These are phyloP conservation scores for Leucosticte australis DNA, from an alignment of 2,113 vertebrate species.

Conservation along the genomic window DNA sequence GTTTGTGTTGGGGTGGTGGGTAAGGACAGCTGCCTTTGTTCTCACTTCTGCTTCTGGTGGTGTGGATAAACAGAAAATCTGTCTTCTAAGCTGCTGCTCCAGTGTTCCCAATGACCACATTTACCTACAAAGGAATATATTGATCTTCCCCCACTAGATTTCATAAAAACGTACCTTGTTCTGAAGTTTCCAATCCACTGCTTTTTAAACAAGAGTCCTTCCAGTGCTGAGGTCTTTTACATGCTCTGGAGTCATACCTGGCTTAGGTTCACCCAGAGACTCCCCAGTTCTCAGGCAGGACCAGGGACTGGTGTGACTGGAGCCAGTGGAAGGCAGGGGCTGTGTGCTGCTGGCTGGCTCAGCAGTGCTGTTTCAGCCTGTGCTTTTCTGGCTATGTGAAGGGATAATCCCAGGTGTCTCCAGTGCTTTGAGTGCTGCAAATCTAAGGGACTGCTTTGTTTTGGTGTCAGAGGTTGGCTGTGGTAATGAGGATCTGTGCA, in stretches of 20 bases:
- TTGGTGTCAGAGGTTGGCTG: accelerated
- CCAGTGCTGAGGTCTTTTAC: accelerated
- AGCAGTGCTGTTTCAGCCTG: accelerated
- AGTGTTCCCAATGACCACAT: not conserved
- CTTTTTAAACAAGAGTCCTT: not conserved
- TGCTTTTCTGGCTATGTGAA: not conserved
- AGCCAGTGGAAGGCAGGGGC: not conserved
- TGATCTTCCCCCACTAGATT: not conserved
- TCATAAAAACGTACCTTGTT: not conserved
- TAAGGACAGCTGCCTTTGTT: not conserved
- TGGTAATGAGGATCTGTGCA: not conserved
- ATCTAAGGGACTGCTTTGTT: not conserved
- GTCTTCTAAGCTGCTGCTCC: not conserved
- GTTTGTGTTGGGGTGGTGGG: not conserved
- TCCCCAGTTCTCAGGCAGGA: not conserved
- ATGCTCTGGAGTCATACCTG: not conserved
- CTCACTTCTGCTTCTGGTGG: not conserved
- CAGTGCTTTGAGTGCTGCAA: accelerated
- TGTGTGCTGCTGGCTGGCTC: not conserved
- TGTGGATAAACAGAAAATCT: not conserved
- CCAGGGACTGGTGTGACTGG: not conserved
- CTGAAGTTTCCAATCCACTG: not conserved
- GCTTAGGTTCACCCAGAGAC: not conserved
- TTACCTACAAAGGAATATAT: conserved; percentile 17
- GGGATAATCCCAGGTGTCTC: not conserved